Conservation (phyloP, 2,797 vertebrate species). For the Anabas testudineus region DNA sequence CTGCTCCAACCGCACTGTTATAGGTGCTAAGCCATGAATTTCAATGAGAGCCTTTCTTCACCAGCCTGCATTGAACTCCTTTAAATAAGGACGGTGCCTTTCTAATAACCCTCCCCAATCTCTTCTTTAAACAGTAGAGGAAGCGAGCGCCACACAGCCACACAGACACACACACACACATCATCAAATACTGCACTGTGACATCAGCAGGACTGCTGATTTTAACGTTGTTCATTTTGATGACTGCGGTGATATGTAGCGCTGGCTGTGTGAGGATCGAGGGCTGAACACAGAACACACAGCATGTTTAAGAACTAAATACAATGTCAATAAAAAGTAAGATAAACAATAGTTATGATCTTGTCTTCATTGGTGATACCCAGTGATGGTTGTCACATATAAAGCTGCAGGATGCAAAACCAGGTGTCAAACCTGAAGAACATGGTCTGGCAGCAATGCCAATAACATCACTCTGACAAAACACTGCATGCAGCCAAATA, state of each 20-base stretch:
- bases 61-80: constrained; percentile 76
- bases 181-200: constrained; percentile 20
- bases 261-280: constrained; percentile 1
- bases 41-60: constrained; percentile 86
- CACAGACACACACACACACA: constrained; percentile 22
- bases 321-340: no score
- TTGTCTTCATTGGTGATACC: no score
- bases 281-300: no score
- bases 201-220: background rate
- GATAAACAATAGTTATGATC: no score
- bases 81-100: constrained; percentile 77
- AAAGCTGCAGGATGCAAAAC: no score
- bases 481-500: background rate
- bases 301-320: no score
- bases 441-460: background rate
- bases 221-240: constrained; percentile 5
- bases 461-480: constrained; percentile 5
- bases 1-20: constrained; percentile 74
- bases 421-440: background rate
- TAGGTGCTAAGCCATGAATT: constrained; percentile 90
- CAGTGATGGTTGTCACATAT: no score
- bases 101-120: constrained; percentile 78
- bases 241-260: background rate
- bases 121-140: constrained; percentile 78
- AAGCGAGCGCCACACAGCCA: constrained; percentile 32